Percentiles rank a stretch among this genome's conserved stretches.
Evolutionary conservation across 2,113 vertebrate species (phyloP).

Genomic region (Nerophis ophidion): DNA sequence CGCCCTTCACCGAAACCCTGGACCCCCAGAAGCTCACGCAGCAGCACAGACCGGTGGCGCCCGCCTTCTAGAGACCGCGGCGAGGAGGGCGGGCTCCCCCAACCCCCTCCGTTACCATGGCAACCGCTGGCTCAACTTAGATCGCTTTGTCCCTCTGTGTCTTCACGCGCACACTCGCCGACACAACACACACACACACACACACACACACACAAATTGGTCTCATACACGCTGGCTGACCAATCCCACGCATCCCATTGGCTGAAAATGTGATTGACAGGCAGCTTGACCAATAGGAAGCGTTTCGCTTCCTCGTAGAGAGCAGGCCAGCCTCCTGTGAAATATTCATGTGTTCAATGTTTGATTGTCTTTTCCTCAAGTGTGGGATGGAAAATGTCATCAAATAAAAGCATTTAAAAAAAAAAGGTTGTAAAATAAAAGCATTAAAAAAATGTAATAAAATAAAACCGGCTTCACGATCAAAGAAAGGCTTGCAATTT

Average conservation of each 20-base stretch:
- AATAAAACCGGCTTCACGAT: slow-evolving; percentile 30
- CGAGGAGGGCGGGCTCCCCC: neutral
- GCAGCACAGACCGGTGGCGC: slow-evolving; percentile 79
- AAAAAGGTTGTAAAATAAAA: neutral
- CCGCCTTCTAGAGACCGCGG: slow-evolving; percentile 69
- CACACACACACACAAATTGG: slow-evolving; percentile 5
- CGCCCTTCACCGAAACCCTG: slow-evolving; percentile 87
- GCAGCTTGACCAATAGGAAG: slow-evolving; percentile 24
- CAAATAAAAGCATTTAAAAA: neutral
- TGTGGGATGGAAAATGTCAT: slow-evolving; percentile 28
- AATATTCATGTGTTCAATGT: slow-evolving; percentile 66
- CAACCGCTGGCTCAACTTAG: slow-evolving; percentile 55
- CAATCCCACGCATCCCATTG: slow-evolving; percentile 9
- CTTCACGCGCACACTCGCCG: slow-evolving; percentile 18
- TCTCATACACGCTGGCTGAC: slow-evolving; percentile 26
- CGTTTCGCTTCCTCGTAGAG: neutral
- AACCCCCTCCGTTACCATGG: slow-evolving; percentile 45
- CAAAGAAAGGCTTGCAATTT: slow-evolving; percentile 25
- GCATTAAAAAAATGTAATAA: slow-evolving; percentile 31
- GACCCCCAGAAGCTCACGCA: slow-evolving; percentile 84
- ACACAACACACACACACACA: slow-evolving; percentile 3
- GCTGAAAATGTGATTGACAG: slow-evolving; percentile 17
- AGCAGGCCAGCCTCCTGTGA: slow-evolving; percentile 56
- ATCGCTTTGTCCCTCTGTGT: slow-evolving; percentile 51
- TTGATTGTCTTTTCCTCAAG: slow-evolving; percentile 63